Conservation (phyloP, 2,113 vertebrate species). For the Tricholaema leucomelas region DNA sequence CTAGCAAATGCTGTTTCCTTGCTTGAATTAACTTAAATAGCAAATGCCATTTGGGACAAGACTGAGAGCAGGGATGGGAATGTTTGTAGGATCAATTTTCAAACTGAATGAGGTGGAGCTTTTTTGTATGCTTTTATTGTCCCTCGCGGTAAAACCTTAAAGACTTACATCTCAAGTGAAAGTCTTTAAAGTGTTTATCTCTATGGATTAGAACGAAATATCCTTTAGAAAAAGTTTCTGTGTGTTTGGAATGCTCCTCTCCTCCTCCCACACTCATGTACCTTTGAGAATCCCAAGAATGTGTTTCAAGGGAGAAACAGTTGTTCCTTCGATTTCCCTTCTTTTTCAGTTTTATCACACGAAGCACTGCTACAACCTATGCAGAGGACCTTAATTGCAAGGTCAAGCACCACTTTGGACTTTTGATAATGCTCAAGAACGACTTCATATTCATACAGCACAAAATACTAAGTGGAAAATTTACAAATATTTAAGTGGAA, state of each 20-base stretch:
- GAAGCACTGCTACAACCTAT: background rate
- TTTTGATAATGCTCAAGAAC: background rate
- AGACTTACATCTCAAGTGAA: too few relatives aligned
- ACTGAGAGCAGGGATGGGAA: background rate
- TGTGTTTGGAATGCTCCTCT: background rate
- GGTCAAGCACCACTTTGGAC: background rate
- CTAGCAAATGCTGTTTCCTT: background rate
- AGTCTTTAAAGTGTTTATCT: too few relatives aligned
- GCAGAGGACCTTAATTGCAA: background rate
- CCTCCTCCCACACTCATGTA: fast-evolving
- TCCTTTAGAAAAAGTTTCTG: background rate
- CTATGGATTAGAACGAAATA: background rate
- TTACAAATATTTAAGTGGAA: background rate
- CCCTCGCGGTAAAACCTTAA: background rate
- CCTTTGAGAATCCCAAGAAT: background rate
- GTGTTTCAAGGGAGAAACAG: background rate
- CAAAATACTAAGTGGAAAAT: background rate
- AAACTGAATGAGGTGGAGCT: background rate
- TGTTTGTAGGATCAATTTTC: background rate
- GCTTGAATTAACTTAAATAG: background rate
- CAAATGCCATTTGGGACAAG: background rate
- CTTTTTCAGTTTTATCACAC: background rate
- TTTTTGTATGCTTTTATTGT: background rate
- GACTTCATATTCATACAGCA: background rate
- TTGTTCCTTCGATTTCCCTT: background rate